Conservation (phyloP, 2,113 vertebrate species). For the Cricetomys ansorgei region DNA sequence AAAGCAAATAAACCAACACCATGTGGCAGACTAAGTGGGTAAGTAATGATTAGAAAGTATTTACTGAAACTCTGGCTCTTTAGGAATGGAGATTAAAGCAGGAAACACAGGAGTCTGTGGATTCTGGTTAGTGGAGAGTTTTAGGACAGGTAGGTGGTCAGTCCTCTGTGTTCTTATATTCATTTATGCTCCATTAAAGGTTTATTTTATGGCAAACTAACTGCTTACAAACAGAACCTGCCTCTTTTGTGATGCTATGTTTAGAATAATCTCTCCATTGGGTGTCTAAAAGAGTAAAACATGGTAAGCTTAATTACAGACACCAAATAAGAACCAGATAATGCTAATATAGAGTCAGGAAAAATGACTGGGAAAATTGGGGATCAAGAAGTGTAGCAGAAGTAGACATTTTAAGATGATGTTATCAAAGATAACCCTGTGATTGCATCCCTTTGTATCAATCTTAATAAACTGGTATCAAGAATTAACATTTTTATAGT, state of each 20-base stretch:
- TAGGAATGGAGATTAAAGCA: not conserved
- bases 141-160: not conserved
- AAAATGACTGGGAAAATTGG: not conserved
- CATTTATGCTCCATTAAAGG: not conserved
- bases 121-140: not conserved
- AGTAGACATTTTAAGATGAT: not conserved
- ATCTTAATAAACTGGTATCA: not conserved
- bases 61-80: not conserved
- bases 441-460: not conserved
- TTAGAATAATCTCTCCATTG: not conserved
- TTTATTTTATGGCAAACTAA: not conserved
- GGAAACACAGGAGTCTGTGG: accelerated
- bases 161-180: not conserved
- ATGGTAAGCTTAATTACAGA: not conserved
- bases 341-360: not conserved
- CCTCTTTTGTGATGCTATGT: not conserved
- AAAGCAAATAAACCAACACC: not conserved
- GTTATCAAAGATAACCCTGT: not conserved
- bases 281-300: not conserved
- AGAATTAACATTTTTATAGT: not conserved
- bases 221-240: not conserved
- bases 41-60: not conserved
- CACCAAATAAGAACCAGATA: not conserved
- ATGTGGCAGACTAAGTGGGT: not conserved
- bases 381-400: not conserved